Percentiles rank a stretch among this genome's conserved stretches.
These are phyloP conservation scores for Eufriesea mexicana DNA, from an alignment of 1,140 invertebrate species.

Conservation along the genomic window DNA sequence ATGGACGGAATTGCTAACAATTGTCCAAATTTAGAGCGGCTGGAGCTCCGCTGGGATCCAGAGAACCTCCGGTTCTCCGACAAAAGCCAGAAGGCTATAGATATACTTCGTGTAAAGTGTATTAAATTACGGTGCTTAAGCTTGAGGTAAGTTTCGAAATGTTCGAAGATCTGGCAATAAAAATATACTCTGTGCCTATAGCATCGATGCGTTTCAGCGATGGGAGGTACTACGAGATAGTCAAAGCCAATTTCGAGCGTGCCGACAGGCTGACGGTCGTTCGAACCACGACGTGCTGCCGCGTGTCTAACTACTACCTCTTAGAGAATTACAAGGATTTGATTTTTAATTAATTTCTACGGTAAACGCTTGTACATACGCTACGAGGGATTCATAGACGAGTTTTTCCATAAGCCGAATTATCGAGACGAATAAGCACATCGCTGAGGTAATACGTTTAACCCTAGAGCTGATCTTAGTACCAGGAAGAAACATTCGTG, in stretches of 20 bases:
- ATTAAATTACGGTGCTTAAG: constrained; percentile 92
- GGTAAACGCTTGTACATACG: constrained; percentile 3
- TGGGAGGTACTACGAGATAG: constrained; percentile 99
- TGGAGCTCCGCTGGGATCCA: constrained; percentile 99
- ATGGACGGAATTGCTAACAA: constrained; percentile 98
- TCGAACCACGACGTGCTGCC: constrained; percentile 95
- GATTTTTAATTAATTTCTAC: constrained; percentile 90
- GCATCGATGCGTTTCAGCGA: constrained; percentile 87
- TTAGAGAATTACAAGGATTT: constrained; percentile 96
- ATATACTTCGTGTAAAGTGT: constrained; percentile 94
- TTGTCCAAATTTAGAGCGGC: constrained; percentile 92
- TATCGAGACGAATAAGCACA: neutral
- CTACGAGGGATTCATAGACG: neutral
- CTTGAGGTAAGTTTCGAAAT: constrained; percentile 85
- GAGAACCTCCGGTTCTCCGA: constrained; percentile 99
- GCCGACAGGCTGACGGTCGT: constrained; percentile 98
- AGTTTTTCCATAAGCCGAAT: constrained; percentile 4
- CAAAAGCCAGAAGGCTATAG: constrained; percentile 98
- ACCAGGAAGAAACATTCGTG: too few species aligned
- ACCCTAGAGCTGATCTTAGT: neutral
- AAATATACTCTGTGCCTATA: neutral
- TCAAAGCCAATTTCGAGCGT: constrained; percentile 99
- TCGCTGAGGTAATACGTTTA: neutral
- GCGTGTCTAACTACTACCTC: constrained; percentile 95
- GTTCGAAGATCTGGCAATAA: neutral